phyloP scores from a whole-genome alignment of 2,888 invertebrate species.

The Lochmaea capreae region DNA sequence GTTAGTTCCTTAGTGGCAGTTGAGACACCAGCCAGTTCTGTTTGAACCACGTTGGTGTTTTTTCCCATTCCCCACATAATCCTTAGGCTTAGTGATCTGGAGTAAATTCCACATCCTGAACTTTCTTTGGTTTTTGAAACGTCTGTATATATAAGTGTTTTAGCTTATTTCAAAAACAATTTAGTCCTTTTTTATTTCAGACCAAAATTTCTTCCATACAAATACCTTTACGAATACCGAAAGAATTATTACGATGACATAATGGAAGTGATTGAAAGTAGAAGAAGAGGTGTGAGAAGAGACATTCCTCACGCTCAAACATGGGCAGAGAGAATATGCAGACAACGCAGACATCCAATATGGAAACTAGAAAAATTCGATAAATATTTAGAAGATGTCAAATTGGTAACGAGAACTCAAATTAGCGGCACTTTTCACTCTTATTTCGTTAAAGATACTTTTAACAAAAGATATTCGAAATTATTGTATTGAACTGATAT shows the following conservation, averaged over 20 bases:
- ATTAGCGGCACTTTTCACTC: conserved; percentile 74
- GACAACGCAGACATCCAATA: conserved; percentile 68
- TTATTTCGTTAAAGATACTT: conserved; percentile 74
- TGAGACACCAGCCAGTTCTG: too few relatives aligned
- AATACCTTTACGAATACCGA: conserved; percentile 82
- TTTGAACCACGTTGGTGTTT: too few relatives aligned
- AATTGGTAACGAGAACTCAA: conserved; percentile 71
- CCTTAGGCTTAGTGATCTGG: too few relatives aligned
- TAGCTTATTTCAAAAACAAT: too few relatives aligned
- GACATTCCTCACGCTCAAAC: conserved; percentile 81
- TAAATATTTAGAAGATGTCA: conserved; percentile 52
- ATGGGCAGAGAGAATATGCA: conserved; percentile 83
- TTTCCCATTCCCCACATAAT: too few relatives aligned
- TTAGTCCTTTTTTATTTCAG: conserved; percentile 61
- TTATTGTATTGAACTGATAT: conserved; percentile 41
- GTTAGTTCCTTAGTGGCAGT: too few relatives aligned
- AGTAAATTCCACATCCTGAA: too few relatives aligned
- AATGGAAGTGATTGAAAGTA: conserved; percentile 79
- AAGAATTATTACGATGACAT: conserved; percentile 85
- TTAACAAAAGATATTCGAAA: conserved; percentile 73
- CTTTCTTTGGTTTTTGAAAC: too few relatives aligned
- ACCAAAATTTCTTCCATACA: conserved; percentile 81
- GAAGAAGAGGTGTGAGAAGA: conserved; percentile 72
- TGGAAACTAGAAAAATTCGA: conserved; percentile 45
- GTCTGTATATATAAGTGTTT: too few relatives aligned